Evolutionary conservation across 1,140 invertebrate species (phyloP), one percentile per base, ranked within the genome.

Genomic region (Scaptomyza pallida): DNA sequence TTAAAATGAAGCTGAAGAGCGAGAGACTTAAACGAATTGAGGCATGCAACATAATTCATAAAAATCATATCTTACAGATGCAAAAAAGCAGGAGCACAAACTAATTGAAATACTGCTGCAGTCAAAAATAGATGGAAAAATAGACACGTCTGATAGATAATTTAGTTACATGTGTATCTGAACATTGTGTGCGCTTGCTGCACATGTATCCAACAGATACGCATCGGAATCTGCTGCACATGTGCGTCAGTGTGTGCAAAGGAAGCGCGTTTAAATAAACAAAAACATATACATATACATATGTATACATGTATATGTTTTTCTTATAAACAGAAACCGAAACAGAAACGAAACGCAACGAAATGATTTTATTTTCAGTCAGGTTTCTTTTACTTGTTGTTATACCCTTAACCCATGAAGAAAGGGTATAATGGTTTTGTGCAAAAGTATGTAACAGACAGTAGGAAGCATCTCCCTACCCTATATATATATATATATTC

Each of bases 301-400:
- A 30, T 30, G 9, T 9, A 82, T 88, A 82, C 6, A 0, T 26
- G 6, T 26, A 26, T 88, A 30, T 30, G 8, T 30, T 88, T 88
- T 88, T 82, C 82, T 88, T 88, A 88, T 88, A 88, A 88, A 88
- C 82, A 88, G 77, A n/a, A n/a, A n/a, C n/a, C n/a, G n/a, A n/a
- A n/a, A n/a, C 73, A 62, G 55, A 59, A 68, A 69, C 33, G 47
- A 47, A 60, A 47, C 44, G 56, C 56, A 68, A 55, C 33, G 71
- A 80, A 86, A 83, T 86, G 67, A 86, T 86, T 86, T 85, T 74
- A 86, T 80, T 86, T 79, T 85, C 73, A 75, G 62, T 41, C 76
- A 78, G 76, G 65, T 79, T 52, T 50, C 60, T 56, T 45, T 70
- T 60, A 44, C 69, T 57, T 74, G 45, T 54, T n/a, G n/a, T n/a